These are phyloP conservation scores for Glyphotaelius pellucidus DNA, from an alignment of 2,888 invertebrate genomes.

Conservation along the genomic window DNA sequence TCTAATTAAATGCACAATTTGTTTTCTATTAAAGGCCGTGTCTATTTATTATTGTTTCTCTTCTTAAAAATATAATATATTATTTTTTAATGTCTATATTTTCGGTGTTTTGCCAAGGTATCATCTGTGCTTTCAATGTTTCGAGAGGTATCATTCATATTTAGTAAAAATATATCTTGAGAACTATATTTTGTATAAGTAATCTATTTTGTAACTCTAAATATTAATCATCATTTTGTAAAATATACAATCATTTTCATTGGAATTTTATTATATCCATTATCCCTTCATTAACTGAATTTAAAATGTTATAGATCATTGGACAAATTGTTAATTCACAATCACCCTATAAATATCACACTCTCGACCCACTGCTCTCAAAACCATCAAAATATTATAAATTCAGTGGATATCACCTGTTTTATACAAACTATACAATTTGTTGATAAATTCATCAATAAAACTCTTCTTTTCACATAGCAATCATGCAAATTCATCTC, in stretches of 20 bases:
- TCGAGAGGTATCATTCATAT: conserved; percentile 8
- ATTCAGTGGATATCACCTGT: neutral
- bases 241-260: neutral
- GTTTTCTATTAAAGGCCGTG: neutral
- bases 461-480: no score
- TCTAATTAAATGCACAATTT: neutral
- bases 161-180: neutral
- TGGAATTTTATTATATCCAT: neutral
- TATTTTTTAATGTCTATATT: neutral
- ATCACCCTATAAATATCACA: neutral
- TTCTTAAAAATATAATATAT: neutral
- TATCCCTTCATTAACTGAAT: neutral
- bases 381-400: no score
- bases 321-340: neutral
- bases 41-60: neutral
- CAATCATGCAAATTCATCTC: no score
- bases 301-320: neutral
- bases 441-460: neutral
- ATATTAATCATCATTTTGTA: neutral
- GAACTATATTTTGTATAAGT: neutral
- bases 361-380: neutral
- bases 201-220: neutral
- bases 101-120: conserved; percentile 12
- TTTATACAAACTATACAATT: neutral
- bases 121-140: conserved; percentile 33